phyloP scores from a whole-genome alignment of 2,797 vertebrate species.

The Pipistrellus pygmaeus region DNA sequence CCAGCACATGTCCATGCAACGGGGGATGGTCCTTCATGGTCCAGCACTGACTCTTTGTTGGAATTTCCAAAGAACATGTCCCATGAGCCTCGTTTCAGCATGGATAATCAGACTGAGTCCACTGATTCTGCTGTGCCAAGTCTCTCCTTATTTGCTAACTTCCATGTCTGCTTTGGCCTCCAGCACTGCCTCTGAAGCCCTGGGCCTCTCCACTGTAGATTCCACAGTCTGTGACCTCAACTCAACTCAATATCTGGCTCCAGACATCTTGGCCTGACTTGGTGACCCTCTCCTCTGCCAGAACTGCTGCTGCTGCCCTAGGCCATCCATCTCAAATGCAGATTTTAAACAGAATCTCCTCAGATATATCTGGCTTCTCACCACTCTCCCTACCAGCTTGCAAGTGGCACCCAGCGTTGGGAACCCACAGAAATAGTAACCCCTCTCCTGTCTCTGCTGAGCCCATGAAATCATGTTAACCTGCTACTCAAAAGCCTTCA shows the following conservation, averaged over 20 bases:
- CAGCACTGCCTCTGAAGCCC: slow-evolving; percentile 16
- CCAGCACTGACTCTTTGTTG: not conserved
- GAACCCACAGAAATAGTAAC: not conserved
- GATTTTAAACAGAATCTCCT: not conserved
- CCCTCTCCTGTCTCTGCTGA: not conserved
- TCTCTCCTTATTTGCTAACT: slow-evolving; percentile 48
- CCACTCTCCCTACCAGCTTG: not conserved
- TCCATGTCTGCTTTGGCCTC: slow-evolving; percentile 62
- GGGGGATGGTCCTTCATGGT: slow-evolving; percentile 34
- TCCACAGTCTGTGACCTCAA: slow-evolving; percentile 51
- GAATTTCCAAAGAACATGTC: slow-evolving; percentile 59
- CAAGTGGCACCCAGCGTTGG: not conserved
- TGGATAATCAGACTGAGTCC: slow-evolving; percentile 62
- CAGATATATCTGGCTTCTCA: not conserved
- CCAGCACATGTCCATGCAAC: not conserved
- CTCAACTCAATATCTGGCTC: slow-evolving; percentile 68
- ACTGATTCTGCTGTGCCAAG: slow-evolving; percentile 34
- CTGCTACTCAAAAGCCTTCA: not conserved
- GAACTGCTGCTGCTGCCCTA: not conserved
- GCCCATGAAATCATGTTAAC: not conserved
- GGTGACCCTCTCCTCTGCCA: not conserved
- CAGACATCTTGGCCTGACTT: not conserved
- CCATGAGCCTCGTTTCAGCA: slow-evolving; percentile 57
- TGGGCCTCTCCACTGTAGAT: not conserved
- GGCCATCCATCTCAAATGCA: not conserved